phyloP scores from a whole-genome alignment of 2,888 invertebrate genomes.

The Eumerus sabulonum region DNA sequence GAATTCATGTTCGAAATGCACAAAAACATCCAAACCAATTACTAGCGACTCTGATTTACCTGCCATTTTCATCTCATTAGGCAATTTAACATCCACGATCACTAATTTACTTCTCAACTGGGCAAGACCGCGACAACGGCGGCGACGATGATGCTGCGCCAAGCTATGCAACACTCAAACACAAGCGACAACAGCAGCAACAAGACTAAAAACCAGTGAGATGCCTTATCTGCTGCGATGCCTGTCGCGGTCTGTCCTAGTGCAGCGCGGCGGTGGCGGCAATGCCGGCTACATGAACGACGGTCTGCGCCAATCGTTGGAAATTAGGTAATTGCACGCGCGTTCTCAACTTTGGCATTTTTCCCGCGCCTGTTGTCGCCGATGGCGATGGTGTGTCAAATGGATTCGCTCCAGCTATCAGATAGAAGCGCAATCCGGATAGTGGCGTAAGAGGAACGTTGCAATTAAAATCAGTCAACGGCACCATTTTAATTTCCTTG shows the following conservation, averaged over 20 bases:
- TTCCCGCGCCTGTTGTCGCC: conserved; percentile 52
- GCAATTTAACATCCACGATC: conserved; percentile 66
- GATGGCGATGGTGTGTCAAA: conserved; percentile 50
- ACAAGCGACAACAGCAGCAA: no score
- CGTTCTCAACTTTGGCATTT: conserved; percentile 61
- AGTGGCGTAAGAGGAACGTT: conserved; percentile 8
- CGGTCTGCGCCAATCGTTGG: conserved; percentile 5
- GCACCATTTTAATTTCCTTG: conserved; percentile 60
- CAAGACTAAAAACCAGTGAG: conserved; percentile 26
- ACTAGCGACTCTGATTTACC: conserved; percentile 62
- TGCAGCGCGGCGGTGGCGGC: no score
- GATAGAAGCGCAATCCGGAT: conserved; percentile 36
- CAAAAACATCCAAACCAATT: conserved; percentile 64
- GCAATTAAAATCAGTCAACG: conserved; percentile 57
- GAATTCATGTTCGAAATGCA: conserved; percentile 57
- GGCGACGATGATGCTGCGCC: no score
- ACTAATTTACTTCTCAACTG: conserved; percentile 68
- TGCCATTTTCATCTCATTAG: conserved; percentile 65
- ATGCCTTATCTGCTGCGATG: conserved; percentile 51
- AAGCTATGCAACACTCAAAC: conserved; percentile 26
- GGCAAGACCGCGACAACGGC: conserved; percentile 15
- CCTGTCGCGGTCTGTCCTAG: not conserved
- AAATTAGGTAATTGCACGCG: conserved; percentile 68
- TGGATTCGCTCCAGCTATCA: conserved; percentile 11
- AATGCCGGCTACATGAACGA: not conserved